Conservation (phyloP, 1,140 invertebrate species). For the Spodoptera frugiperda region DNA sequence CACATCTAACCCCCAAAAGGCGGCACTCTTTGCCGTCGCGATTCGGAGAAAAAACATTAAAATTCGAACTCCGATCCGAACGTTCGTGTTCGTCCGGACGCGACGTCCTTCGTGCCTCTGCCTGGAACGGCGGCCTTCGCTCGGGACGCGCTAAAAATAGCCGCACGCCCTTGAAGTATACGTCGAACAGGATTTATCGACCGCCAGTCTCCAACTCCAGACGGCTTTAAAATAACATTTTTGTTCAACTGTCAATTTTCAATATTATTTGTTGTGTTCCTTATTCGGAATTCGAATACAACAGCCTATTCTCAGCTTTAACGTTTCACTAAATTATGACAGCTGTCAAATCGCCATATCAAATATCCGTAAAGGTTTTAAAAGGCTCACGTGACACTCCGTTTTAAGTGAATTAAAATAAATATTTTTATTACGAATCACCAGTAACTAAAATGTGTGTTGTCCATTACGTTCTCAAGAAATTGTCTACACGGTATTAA, state of each 20-base stretch:
- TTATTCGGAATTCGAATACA: slow-evolving; percentile 34
- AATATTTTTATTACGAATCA: slow-evolving; percentile 21
- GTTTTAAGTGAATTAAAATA: slow-evolving; percentile 2
- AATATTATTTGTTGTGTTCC: slow-evolving; percentile 35
- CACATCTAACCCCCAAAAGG: slow-evolving; percentile 41
- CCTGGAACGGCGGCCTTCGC: slow-evolving; percentile 74
- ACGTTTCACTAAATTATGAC: slow-evolving; percentile 24
- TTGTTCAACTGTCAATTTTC: slow-evolving; percentile 37
- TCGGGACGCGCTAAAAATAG: slow-evolving; percentile 77
- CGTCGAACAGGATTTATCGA: slow-evolving; percentile 82
- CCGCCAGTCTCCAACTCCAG: slow-evolving; percentile 48
- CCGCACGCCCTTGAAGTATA: slow-evolving; percentile 74
- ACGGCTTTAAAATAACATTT: slow-evolving; percentile 43
- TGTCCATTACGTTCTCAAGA: slow-evolving; percentile 24
- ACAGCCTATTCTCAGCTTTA: slow-evolving; percentile 6
- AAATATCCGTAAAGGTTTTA: slow-evolving; percentile 29
- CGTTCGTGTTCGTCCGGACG: slow-evolving; percentile 46
- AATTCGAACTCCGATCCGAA: slow-evolving; percentile 47
- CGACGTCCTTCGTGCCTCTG: slow-evolving; percentile 60
- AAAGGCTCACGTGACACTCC: background rate
- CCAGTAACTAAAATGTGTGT: slow-evolving; percentile 10
- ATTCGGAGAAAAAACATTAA: slow-evolving; percentile 54
- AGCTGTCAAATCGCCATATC: slow-evolving; percentile 31
- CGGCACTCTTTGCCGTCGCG: slow-evolving; percentile 48
- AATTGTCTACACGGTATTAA: slow-evolving; percentile 38